Evolutionary conservation across 1,140 invertebrate species (phyloP), one percentile per base, ranked within the genome.

Genomic region (Tenebrio molitor): DNA sequence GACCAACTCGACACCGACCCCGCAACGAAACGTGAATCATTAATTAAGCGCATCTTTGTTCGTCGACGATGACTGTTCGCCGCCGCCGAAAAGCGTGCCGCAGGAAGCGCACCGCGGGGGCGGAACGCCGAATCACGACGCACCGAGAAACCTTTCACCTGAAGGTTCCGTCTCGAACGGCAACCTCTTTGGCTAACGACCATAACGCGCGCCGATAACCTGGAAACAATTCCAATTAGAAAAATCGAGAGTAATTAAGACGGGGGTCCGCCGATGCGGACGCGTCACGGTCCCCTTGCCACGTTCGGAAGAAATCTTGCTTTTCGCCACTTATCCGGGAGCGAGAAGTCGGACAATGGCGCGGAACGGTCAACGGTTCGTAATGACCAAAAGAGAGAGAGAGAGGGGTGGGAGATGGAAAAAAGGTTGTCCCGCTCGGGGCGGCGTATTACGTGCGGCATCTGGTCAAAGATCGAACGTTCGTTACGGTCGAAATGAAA

Each of bases 141-240:
- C n/a, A n/a, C 50, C 46, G 46, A 25, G 25, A 29, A 29, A 29
- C 25, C 29, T 53, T 4, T 12, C 14, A 16, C 42, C 17, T 16
- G 42, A 46, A 46, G 15, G 17, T 4, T 46, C 12, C 15, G 6
- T 46, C 42, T 46, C 17, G 42, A 53, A 25, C 21, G 29, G n/a
- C 29, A 58, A 58, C 50, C 50, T 58, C 50, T 58, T 58, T 58
- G 19, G 50, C 12, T 58, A 58, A 58, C 29, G 50, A 58, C 50
- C 50, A 58, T 58, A 29, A 29, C 50, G 29, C 36, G 36, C 36
- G 36, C 23, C 44, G 44, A 46, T 46, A 46, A 50, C n/a, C 8
- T 8, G 25, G 3, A 15, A 23, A 14, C 25, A 29, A 29, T 29
- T 53, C 10, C 50, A 15, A 58, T 15, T 53, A 25, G 15, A 25